Evolutionary conservation across 23 tunicate genomes (phyloP), one percentile per base, ranked within the genome.

Genomic region (Trididemnum miniatum): DNA sequence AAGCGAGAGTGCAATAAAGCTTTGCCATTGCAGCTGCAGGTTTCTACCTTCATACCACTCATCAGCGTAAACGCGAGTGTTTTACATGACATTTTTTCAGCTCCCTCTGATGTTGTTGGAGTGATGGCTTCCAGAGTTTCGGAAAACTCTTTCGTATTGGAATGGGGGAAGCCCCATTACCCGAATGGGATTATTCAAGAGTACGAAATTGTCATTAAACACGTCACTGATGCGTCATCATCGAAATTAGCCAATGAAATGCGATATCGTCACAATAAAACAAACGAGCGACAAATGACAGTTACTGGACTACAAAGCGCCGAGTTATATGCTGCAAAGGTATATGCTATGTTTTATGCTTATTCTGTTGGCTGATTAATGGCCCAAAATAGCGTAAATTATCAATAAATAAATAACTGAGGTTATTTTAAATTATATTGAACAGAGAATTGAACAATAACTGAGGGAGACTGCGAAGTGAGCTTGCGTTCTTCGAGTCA

Each of bases 71-170:
- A n/a, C n/a, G n/a, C n/a, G n/a, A n/a, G n/a, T n/a, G n/a, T n/a
- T n/a, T n/a, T n/a, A n/a, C n/a, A n/a, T n/a, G n/a, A n/a, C n/a
- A n/a, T n/a, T 74, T 52, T 77, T 52, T 63, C 84, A 91, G 97
- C 90, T 0, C 97, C 97, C 0, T 75, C 97, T 9, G 82, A 65
- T 27, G 97, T 91, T 20, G 35, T 82, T 28, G 90, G 83, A 33
- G 80, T 91, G 3, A 80, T 79, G 0, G 65, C 79, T 9, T 1
- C 35, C 0, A 79, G 79, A 24, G 72, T 83, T 72, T 22, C 71
- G 0, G 71, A 71, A 32, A 72, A 39, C 34, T 78, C 82, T 0
- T 62, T 87, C 50, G 5, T 71, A 7, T 71, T 92, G 35, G 67
- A 50, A 7, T 92, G 97, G 97, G 69, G 72, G 28, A 37, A 35